A percentile compares a stretch with the other conserved stretches of the same genome.
phyloP scores from a whole-genome alignment of 2,888 invertebrate genomes.

The Ectobius pallidus region DNA sequence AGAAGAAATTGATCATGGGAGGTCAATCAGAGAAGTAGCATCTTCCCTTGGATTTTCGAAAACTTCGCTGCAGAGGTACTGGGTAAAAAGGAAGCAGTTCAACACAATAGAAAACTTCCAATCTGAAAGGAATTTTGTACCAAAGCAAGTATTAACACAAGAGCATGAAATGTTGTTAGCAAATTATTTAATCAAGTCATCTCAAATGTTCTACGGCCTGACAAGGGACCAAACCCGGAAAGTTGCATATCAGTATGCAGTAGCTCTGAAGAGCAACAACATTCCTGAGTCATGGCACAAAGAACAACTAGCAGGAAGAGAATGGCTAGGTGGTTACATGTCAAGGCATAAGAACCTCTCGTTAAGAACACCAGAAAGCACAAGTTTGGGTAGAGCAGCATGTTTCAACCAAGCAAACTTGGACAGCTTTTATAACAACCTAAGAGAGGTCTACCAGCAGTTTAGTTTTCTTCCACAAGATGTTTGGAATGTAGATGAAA shows the following conservation, averaged over 20 bases:
- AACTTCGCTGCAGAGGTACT: neutral
- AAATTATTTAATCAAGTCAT: neutral
- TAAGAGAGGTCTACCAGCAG: neutral
- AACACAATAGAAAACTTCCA: neutral
- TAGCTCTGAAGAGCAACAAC: neutral
- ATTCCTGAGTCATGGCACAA: neutral
- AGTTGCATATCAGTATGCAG: neutral
- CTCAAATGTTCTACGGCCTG: neutral
- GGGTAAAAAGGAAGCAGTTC: neutral
- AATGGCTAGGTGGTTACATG: neutral
- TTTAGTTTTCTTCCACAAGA: neutral
- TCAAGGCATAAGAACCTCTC: neutral
- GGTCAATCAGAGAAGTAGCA: neutral
- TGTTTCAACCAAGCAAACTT: constrained; percentile 16
- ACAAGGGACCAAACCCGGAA: neutral
- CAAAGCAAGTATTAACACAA: neutral
- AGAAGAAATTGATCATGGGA: neutral
- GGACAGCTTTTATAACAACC: neutral
- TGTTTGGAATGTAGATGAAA: constrained; percentile 24
- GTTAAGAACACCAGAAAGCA: neutral
- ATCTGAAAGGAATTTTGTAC: neutral
- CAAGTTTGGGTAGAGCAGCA: neutral
- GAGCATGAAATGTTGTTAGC: neutral
- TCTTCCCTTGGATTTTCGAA: neutral
- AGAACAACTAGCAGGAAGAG: neutral